Evolutionary conservation across 2,797 vertebrate species (phyloP), one percentile per base, ranked within the genome.

Genomic region (Acanthurus leucopareius): DNA sequence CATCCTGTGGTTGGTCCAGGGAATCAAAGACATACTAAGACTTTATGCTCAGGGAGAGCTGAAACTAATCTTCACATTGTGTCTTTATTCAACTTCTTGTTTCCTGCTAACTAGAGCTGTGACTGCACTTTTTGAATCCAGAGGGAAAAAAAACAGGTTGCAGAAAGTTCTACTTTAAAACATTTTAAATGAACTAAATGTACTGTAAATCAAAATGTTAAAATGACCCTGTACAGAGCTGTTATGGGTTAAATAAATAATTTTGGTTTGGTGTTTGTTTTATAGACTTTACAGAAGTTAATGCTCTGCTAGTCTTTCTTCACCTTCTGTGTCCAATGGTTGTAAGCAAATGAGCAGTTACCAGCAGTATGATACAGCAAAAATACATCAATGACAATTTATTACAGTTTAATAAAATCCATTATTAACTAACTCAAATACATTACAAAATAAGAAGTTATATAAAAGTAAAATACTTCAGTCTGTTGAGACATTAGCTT

Each of bases 331-430:
- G 48, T 53, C 11, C 14, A 56, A 40, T 61, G 56, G 64, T 45
- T 76, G 1, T 42, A 19, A 20, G 20, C 42, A 32, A 59, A 65
- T 57, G 7, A 59, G 64, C 14, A 42, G 16, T 59, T 71, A 17
- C 5, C 61, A 81, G 42, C 20, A 51, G 16, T 62, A 73, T 73
- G 20, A 38, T 16, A 66, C 48, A 73, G 44, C 58, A 86, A 82
- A 82, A 77, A 80, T 51, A 82, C 58, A 85, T 62, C 28, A 73
- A 77, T 82, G 69, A 88, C 68, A 83, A 77, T 82, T 85, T 79
- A 20, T 42, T 88, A 87, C 78, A 75, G 70, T 94, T 92, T 92
- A 93, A 92, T 94, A 84, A 91, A 93, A 93, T 91, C 57, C 80
- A 69, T 80, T 85, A 80, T 83, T 81, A 73, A 81, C 72, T 85